phyloP scores from a whole-genome alignment of 2,113 vertebrate species.

The Pagrus major region DNA sequence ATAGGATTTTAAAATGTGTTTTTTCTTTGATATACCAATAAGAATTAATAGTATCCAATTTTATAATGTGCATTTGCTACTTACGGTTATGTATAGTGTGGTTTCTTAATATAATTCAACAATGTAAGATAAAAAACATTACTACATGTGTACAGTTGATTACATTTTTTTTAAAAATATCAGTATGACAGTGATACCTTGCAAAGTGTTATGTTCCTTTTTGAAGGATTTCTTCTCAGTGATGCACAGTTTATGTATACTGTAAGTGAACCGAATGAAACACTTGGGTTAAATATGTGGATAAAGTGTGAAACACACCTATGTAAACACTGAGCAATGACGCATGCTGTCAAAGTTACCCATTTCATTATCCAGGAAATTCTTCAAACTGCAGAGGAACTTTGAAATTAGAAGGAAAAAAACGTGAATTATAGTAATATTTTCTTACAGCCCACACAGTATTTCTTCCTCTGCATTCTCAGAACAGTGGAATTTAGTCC shows the following conservation, averaged over 20 bases:
- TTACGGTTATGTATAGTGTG: not conserved
- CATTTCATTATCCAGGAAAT: not conserved
- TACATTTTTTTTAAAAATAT: no score
- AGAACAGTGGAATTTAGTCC: not conserved
- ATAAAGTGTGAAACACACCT: not conserved
- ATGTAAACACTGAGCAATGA: not conserved
- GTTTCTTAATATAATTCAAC: not conserved
- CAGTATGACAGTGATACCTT: no score
- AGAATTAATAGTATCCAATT: not conserved
- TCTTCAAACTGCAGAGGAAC: not conserved
- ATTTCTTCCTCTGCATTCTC: not conserved
- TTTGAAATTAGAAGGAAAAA: not conserved
- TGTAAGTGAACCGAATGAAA: not conserved
- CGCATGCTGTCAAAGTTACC: not conserved
- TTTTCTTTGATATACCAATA: not conserved
- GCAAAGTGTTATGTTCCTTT: not conserved
- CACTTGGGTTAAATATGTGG: not conserved
- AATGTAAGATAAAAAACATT: no score
- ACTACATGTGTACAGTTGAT: no score
- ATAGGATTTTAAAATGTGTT: no score
- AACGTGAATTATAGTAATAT: conserved; percentile 19
- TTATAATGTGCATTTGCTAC: no score
- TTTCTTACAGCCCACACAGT: not conserved
- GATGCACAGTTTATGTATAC: not conserved
- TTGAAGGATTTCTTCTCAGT: not conserved